Evolutionary conservation across 2,888 invertebrate species (phyloP), one percentile per base, ranked within the genome.

Genomic region (Lepidocyrtinus sp.): DNA sequence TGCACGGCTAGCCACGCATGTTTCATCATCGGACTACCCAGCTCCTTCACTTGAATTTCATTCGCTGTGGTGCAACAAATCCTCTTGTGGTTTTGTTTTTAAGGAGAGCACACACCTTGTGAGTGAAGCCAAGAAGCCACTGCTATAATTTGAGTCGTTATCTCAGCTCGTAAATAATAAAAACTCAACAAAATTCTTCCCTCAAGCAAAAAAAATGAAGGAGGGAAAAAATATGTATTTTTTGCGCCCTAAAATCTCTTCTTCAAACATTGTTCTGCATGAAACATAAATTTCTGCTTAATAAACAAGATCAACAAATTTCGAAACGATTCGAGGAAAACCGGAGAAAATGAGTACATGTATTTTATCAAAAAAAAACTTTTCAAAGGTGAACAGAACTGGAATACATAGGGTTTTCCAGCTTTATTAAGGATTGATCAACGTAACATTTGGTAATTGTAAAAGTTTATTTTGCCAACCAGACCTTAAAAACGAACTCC

Each of bases 81-180:
- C 7, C 59, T 59, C n/a, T 59, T 59, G 59, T 59, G 59, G 59
- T 59, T 59, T 59, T 7, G 59, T 59, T 59, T 59, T 59, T 59
- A 59, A 59, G 21, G 21, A 59, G 22, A 21, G 59, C 59, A 59
- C 59, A n/a, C n/a, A 59, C 59, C 59, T 55, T 55, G 21, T 9
- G 71, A 63, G 67, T 68, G 72, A 81, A 81, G 75, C 72, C 81
- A 81, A 81, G 81, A 81, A 81, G 81, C 81, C 71, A 81, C 68
- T 81, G 75, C 81, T 75, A 81, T 81, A 81, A 81, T 81, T 75
- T 75, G 75, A 81, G 71, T 81, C 68, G 81, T 81, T 81, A 81
- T 81, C 81, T 81, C 81, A 75, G 81, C 75, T 75, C 81, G 65
- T 81, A 81, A 81, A 81, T 81, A 81, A 76, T 71, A 76, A 68